phyloP scores from a whole-genome alignment of 1,140 invertebrate genomes.

The Drosophila lacteicornis region DNA sequence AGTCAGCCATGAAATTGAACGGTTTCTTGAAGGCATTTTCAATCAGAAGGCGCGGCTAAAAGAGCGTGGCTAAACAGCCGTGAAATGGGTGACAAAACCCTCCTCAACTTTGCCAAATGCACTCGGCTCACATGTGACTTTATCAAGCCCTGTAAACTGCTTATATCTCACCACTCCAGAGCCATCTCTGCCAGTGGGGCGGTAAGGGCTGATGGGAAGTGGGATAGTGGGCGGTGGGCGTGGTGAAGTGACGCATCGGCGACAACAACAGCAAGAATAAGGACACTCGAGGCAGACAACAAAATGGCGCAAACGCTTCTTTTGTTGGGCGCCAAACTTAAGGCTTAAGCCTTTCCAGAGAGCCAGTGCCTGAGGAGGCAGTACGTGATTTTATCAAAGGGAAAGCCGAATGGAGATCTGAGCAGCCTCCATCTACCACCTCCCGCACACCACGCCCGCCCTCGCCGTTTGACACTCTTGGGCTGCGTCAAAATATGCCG shows the following conservation, averaged over 20 bases:
- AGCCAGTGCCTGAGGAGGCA: constrained; percentile 63
- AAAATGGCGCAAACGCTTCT: constrained; percentile 64
- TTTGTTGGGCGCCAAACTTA: constrained; percentile 75
- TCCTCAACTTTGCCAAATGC: constrained; percentile 39
- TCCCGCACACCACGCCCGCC: not conserved
- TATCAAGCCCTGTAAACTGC: constrained; percentile 60
- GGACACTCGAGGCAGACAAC: constrained; percentile 57
- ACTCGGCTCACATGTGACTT: constrained; percentile 64
- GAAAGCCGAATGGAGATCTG: constrained; percentile 58
- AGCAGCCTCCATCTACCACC: constrained; percentile 5
- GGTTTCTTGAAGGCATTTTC: constrained; percentile 53
- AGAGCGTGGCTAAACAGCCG: constrained; percentile 43
- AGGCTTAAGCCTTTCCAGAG: constrained; percentile 65
- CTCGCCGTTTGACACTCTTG: constrained; percentile 40
- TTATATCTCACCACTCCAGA: constrained; percentile 46
- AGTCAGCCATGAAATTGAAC: constrained; percentile 64
- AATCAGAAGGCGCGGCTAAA: constrained; percentile 42
- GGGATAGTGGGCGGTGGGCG: constrained; percentile 1
- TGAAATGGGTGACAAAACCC: constrained; percentile 56
- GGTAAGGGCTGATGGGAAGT: not conserved
- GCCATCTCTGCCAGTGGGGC: not conserved
- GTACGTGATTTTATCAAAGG: constrained; percentile 82
- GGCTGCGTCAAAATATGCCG: constrained; percentile 82
- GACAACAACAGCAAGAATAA: constrained; percentile 33
- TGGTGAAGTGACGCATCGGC: constrained; percentile 51